Evolutionary conservation across 2,797 vertebrate species (phyloP), one percentile per base, ranked within the genome.

Genomic region (Melanotaenia maccullochi): DNA sequence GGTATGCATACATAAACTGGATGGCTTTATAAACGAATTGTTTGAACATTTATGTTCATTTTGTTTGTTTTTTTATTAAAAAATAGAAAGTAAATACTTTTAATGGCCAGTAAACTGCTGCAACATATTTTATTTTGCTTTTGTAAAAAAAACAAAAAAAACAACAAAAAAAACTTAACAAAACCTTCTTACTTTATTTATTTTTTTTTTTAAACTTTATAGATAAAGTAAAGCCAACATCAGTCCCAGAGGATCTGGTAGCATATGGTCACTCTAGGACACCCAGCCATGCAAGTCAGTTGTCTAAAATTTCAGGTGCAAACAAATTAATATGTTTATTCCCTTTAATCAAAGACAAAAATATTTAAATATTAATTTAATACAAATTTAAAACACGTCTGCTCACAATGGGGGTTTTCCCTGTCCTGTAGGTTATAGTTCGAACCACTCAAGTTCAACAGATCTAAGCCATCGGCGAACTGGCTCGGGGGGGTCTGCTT

Each of bases 241-340:
- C 96, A 7, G 94, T 96, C 76, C 96, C 96, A 61, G 97, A 98
- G 9, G 96, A 96, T 82, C 92, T 96, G 60, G 87, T 95, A 60
- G 91, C 87, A 7, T 95, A 90, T 60, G 95, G 96, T 75, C 97
- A 98, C 93, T 97, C 97, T 20, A 95, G 97, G 92, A 97, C 96
- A 60, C 93, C 97, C 58, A 98, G 97, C 90, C 91, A 97, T 75
- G 94, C 97, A 75, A 99, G 92, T 72, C 76, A 91, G 94, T 96
- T 82, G 94, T 97, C 97, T 42, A 98, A 96, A 94, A 91, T 97
- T 60, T 98, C 97, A 95, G 97, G 97, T 98, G 94, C 22, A 71
- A 63, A 58, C 60, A 75, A 51, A 47, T 8, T 42, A 0, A 81
- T 36, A 52, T 28, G 11, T 40, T 65, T 28, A 52, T 57, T 63